Base-by-base conservation (phyloP, 2,888 invertebrate genomes). In the Lamproptera curius region DNA sequence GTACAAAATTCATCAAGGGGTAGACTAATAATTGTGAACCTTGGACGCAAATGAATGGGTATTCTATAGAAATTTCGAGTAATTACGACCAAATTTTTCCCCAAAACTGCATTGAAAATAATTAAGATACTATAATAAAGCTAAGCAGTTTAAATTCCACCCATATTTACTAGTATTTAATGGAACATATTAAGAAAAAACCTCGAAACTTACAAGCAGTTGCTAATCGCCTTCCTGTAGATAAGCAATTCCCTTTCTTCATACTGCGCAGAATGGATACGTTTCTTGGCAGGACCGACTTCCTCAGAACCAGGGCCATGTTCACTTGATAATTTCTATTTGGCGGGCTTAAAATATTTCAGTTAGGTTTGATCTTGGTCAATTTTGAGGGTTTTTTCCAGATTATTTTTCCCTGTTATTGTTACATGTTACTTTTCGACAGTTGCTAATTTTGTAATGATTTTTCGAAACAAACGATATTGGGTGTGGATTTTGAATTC, bases 271-370 rank as follows among this genome's bases (percentile, higher is more conserved):
- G 56, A 46, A 83, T 53, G 17, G 79, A 68, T 5, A 76, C 65
- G 37, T 83, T 78, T 59, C 67, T 82, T 4, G 78, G 67, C 51
- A 76, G 51, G 50, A 76, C 71, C 15, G 77, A 73, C 56, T 82
- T 84, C 57, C 76, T 75, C 56, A 84, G 58, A 52, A 81, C 75
- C 55, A 81, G 58, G 58, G 84, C 81, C 84, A 83, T 84, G 52
- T 63, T 76, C 65, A 16, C 50, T 13, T 20, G 50, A 53, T 13
- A 31, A 11, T n/a, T n/a, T 9, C 2, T 2, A 11, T 31, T n/a
- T 31, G 11, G 3, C 13, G n/a, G 2, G 11, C n/a, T n/a, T 28
- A 2, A n/a, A 31, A 11, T 31, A 11, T n/a, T 47, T 42, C 26
- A 46, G 48, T 16, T 42, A 42, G 47, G 17, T 38, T 48, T 42